These are phyloP conservation scores for Catocala fraxini DNA, from an alignment of 2,888 invertebrate species.

Conservation along the genomic window DNA sequence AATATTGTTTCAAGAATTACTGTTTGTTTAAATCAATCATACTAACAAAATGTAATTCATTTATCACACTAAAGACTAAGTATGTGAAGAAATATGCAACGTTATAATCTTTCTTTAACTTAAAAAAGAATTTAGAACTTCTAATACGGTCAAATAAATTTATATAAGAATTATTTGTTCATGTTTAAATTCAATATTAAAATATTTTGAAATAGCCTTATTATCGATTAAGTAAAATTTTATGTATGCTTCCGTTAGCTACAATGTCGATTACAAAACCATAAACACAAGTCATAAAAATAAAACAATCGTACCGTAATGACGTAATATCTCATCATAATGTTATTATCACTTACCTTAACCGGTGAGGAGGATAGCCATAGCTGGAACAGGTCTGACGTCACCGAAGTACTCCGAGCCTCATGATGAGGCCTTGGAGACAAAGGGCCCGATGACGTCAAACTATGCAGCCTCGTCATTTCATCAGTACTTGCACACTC, in stretches of 20 bases:
- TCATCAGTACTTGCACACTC: slow-evolving; percentile 92
- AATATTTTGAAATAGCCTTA: no score
- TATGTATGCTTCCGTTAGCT: neutral
- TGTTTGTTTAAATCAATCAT: no score
- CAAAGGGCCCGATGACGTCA: slow-evolving; percentile 85
- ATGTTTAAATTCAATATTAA: no score
- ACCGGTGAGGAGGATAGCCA: slow-evolving; percentile 94
- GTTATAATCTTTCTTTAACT: no score
- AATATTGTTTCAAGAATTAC: no score
- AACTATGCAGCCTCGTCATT: slow-evolving; percentile 87
- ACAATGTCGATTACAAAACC: slow-evolving; percentile 8
- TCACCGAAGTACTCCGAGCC: slow-evolving; percentile 91
- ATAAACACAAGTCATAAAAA: slow-evolving; percentile 19
- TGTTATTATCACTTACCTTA: slow-evolving; percentile 84
- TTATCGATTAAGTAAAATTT: no score
- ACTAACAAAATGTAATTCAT: no score
- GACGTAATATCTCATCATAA: slow-evolving; percentile 38
- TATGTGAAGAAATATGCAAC: no score
- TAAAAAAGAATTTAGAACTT: no score
- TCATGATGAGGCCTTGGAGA: slow-evolving; percentile 82
- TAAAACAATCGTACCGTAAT: slow-evolving; percentile 17
- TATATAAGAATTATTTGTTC: no score
- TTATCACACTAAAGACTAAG: no score
- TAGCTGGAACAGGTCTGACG: slow-evolving; percentile 94
- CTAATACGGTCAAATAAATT: no score